Evolutionary conservation across 2,113 vertebrate genomes (phyloP), one percentile per base, ranked within the genome.

Genomic region (Hiodon tergisus): DNA sequence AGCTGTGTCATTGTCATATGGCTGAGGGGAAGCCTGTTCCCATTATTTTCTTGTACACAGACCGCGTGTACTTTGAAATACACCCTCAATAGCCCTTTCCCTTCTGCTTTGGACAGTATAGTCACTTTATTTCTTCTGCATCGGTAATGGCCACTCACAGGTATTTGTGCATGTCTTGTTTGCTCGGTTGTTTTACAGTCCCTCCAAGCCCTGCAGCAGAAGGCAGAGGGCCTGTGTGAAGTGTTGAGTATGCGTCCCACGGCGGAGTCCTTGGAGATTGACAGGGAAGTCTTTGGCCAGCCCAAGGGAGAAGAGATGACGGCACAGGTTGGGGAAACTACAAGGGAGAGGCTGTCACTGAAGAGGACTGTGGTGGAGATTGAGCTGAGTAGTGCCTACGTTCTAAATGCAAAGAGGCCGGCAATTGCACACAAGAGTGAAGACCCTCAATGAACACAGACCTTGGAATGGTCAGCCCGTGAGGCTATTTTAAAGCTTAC

Each of bases 161-260:
- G 1, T 8, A 7, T 48, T 48, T 48, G 54, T 57, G 4, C 13
- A n/a, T 3, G 1, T 14, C 57, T 7, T 67, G 4, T 52, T 74
- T 62, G 31, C 61, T 57, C 46, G 10, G 57, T 77, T 77, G 3
- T 82, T 83, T 83, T 78, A 5, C 83, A 98, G 96, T 88, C 92
- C 3, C 85, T 97, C 69, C 86, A 89, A 68, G 78, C 69, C 0
- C 86, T 97, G 58, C 88, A 93, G 86, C 90, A 93, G 83, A 93
- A 88, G 81, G 94, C 92, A 1, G 88, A 95, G 67, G 94, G 94
- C 46, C 90, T 98, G 79, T 88, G 90, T 6, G 87, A 94, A 79
- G 87, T 88, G 0, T 81, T 97, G 71, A 83, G 81, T 83, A 84
- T 88, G 83, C 89, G 91, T 31, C 91, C 93, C 3, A 69, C 82